Base-by-base conservation (phyloP, 2,113 vertebrate species). In the Balaenoptera acutorostrata region DNA sequence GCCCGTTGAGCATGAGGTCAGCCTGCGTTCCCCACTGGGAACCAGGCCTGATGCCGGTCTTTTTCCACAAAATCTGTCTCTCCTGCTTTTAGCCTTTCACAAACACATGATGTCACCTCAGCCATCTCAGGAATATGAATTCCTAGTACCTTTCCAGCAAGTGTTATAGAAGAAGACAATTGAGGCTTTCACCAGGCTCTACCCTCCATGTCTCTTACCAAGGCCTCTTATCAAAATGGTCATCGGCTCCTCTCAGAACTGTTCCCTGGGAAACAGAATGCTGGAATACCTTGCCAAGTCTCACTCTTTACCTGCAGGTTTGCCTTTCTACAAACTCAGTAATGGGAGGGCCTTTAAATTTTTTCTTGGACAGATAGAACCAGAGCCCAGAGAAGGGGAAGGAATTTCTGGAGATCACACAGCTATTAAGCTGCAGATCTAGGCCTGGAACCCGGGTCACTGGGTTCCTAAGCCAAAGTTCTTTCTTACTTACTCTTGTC, bases 101-200 rank as follows among this genome's bases (percentile, higher is more conserved):
- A 96, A 97, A 95, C 88, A 94, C 78, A 97, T 97, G 97, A 97
- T 92, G 93, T 98, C 93, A 98, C 90, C 96, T 83, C 78, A 81
- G 92, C 66, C 94, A 98, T 64, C 89, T 81, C 77, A 97, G 86
- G 86, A 95, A 96, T 96, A 98, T 81, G 90, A 95, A 97, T 96
- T 85, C 89, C 69, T 55, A 82, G 93, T 95, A 86, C 95, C 95
- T 96, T 96, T 93, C 93, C 85, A 89, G 57, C 72, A 36, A 86
- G 61, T 96, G 91, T 97, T 96, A 97, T 33, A 61, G 91, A 96
- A 96, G 93, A 95, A 96, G 61, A 97, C 92, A 98, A 98, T 74
- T 21, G 90, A 85, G 80, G 78, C 93, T 87, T 95, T 98, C 97
- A 92, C 77, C 55, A 61, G 61, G 66, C 61, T 95, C 69, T 36